Conservation (phyloP, 2,797 vertebrate species). For the Scomberomorus guttatus region DNA sequence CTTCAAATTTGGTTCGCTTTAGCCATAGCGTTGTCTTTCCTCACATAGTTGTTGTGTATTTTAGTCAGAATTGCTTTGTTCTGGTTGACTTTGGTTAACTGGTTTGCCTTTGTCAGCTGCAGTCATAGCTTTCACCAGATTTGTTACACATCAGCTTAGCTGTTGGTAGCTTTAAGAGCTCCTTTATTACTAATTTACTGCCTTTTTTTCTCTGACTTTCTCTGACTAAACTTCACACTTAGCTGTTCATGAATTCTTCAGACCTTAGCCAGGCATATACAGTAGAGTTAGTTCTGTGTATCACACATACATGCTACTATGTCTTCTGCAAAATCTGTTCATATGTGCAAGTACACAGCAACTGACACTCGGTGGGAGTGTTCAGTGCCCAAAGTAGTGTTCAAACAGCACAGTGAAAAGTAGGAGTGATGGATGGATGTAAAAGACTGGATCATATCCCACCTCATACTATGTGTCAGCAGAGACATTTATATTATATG, state of each 20-base stretch:
- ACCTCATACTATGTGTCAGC: neutral
- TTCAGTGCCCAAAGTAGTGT: neutral
- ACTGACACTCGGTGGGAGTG: neutral
- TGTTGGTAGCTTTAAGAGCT: constrained; percentile 32
- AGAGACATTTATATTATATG: neutral
- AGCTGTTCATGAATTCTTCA: constrained; percentile 40
- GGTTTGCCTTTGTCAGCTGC: neutral
- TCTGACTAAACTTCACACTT: constrained; percentile 12
- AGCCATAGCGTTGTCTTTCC: neutral
- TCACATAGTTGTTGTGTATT: neutral
- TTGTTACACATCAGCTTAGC: constrained; percentile 20
- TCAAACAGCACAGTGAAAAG: neutral
- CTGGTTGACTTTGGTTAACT: neutral
- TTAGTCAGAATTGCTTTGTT: neutral
- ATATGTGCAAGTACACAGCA: constrained; percentile 7
- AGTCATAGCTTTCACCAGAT: constrained; percentile 16
- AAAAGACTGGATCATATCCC: neutral
- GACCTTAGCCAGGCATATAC: constrained; percentile 2
- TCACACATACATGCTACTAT: neutral
- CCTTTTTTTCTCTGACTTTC: no score
- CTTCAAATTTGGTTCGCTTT: neutral
- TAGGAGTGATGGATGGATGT: neutral
- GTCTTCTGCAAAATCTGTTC: constrained; percentile 12
- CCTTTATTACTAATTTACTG: constrained; percentile 41
- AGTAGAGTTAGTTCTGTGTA: constrained; percentile 9